phyloP scores from a whole-genome alignment of 2,113 vertebrate species.

The Lethenteron camtschaticum region DNA sequence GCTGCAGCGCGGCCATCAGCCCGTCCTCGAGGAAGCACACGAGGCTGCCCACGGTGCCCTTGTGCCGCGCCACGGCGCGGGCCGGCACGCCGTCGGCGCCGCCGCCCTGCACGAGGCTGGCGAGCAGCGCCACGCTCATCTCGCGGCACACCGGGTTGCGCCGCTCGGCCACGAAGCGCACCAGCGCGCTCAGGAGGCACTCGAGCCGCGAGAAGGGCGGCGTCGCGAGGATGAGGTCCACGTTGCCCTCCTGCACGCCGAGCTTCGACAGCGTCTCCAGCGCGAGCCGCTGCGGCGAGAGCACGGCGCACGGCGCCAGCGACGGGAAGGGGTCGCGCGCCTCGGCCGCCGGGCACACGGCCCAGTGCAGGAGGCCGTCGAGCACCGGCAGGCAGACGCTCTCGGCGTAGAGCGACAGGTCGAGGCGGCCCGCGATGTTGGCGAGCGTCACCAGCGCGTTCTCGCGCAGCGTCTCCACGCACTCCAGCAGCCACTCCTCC shows the following conservation, averaged over 20 bases:
- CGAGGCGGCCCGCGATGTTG: conserved; percentile 91
- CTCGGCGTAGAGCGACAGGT: conserved; percentile 81
- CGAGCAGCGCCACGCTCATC: conserved; percentile 94
- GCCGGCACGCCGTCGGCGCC: conserved; percentile 72
- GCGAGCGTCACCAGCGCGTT: conserved; percentile 90
- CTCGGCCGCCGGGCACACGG: conserved; percentile 86
- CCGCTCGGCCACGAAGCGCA: conserved; percentile 85
- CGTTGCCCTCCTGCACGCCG: conserved; percentile 98
- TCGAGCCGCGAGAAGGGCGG: conserved; percentile 80
- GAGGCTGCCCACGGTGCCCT: conserved; percentile 86
- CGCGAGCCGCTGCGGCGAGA: conserved; percentile 96
- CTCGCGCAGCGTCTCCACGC: conserved; percentile 82
- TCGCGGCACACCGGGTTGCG: conserved; percentile 92
- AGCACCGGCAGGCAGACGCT: conserved; percentile 92
- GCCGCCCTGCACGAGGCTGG: conserved; percentile 80
- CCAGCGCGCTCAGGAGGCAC: conserved; percentile 83
- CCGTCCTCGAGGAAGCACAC: conserved; percentile 94
- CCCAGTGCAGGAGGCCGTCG: conserved; percentile 94
- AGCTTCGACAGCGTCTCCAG: conserved; percentile 97
- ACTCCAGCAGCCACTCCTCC: conserved; percentile 99
- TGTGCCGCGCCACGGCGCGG: conserved; percentile 79
- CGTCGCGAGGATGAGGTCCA: conserved; percentile 93
- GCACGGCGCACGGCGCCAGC: conserved; percentile 61
- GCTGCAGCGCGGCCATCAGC: conserved; percentile 86
- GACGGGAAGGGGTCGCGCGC: conserved; percentile 93